Percentiles rank a stretch among this genome's conserved stretches.
Evolutionary conservation across 2,888 invertebrate species (phyloP).

Genomic region (Dryococelus australis): DNA sequence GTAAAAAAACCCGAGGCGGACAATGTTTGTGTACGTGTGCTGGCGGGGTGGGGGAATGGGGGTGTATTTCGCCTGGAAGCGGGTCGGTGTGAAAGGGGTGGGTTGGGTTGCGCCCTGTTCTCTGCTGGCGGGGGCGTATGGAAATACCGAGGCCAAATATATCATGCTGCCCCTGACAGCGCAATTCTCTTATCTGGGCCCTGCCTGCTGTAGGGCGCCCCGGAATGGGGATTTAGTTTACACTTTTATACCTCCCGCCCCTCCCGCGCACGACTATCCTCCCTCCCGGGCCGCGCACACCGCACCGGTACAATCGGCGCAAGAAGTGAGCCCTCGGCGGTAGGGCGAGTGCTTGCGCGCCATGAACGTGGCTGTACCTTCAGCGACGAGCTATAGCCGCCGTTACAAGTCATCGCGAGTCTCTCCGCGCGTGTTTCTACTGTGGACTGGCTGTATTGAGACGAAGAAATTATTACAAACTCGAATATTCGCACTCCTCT

Average conservation of each 20-base stretch:
- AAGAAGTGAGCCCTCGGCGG: neutral
- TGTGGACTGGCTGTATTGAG: neutral
- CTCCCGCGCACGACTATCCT: neutral
- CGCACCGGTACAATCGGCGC: constrained; percentile 18
- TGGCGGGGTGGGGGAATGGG: neutral
- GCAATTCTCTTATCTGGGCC: constrained; percentile 46
- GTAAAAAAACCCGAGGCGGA: neutral
- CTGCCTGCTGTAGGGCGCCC: constrained; percentile 33
- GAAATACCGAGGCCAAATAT: constrained; percentile 88
- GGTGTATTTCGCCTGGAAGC: neutral
- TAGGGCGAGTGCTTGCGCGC: neutral
- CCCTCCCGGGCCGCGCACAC: neutral
- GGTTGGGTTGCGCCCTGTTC: constrained; percentile 27
- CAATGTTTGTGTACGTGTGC: constrained; percentile 3
- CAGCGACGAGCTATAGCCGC: neutral
- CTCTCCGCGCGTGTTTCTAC: neutral
- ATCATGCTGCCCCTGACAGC: constrained; percentile 68
- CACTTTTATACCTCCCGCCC: constrained; percentile 31
- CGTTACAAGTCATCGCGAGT: neutral
- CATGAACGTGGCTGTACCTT: neutral
- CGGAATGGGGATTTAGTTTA: constrained; percentile 40
- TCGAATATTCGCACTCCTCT: too few relatives aligned
- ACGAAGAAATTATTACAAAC: neutral
- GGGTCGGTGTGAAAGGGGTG: constrained; percentile 33
- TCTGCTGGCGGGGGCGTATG: constrained; percentile 61